Conservation (phyloP, 92 coral and sea anemone species). For the Bergia puertoricense region DNA sequence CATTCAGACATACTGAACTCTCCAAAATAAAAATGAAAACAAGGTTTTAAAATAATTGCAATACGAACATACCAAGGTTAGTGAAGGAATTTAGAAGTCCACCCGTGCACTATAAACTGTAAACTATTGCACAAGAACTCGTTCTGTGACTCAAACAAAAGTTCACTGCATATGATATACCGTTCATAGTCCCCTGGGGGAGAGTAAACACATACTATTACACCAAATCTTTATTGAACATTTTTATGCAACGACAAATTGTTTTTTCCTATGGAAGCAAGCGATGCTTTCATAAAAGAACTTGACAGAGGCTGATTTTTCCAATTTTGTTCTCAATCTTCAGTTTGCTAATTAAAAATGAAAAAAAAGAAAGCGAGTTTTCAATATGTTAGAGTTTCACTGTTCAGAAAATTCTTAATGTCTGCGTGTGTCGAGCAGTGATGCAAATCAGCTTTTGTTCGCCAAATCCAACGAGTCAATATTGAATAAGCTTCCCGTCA, state of each 20-base stretch:
- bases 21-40: too few relatives aligned
- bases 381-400: neutral
- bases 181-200: neutral
- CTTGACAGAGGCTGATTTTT: neutral
- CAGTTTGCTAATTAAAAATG: neutral
- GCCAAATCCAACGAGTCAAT: neutral
- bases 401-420: neutral
- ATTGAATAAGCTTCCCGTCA: neutral
- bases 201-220: too few relatives aligned
- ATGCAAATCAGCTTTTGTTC: neutral
- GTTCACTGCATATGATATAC: neutral
- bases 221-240: neutral
- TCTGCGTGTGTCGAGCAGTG: neutral
- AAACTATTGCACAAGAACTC: slow-evolving; percentile 1
- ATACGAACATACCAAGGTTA: slow-evolving; percentile 1
- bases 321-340: neutral
- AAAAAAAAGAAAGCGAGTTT: neutral
- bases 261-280: neutral
- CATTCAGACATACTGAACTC: too few relatives aligned
- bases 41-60: neutral
- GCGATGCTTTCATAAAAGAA: too few relatives aligned
- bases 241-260: too few relatives aligned
- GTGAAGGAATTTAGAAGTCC: neutral
- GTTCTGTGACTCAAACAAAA: neutral
- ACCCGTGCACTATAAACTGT: neutral